These are phyloP conservation scores for Herpailurus yagouaroundi DNA, from an alignment of 2,113 vertebrate genomes.

Conservation along the genomic window DNA sequence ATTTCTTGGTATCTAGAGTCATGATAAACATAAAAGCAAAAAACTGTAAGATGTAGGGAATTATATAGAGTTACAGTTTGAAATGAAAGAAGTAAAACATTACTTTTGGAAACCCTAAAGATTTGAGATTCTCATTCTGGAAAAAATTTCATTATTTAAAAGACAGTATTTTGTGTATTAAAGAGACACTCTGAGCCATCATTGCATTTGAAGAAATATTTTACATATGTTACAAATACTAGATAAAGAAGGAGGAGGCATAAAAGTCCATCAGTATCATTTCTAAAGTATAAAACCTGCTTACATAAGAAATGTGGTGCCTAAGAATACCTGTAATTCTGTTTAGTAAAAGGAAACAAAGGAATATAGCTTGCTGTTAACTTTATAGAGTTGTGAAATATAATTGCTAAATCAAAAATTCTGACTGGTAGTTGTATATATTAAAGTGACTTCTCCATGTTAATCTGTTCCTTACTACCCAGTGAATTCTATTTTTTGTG, in stretches of 20 bases:
- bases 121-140: not conserved
- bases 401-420: not conserved
- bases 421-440: not conserved
- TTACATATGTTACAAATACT: not conserved
- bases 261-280: not conserved
- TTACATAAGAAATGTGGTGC: not conserved
- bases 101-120: not conserved
- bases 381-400: not conserved
- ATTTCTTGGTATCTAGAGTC: not conserved
- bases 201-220: not conserved
- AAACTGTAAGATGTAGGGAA: not conserved
- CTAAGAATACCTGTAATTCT: not conserved
- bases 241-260: not conserved
- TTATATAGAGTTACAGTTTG: not conserved
- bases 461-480: not conserved
- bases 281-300: not conserved
- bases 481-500: not conserved
- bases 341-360: not conserved
- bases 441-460: not conserved
- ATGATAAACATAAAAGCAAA: not conserved
- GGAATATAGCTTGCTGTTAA: not conserved
- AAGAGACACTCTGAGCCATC: not conserved
- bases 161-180: not conserved
- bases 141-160: not conserved
- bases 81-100: not conserved